phyloP scores from a whole-genome alignment of 2,888 invertebrate species.

The Camponotus fellah region DNA sequence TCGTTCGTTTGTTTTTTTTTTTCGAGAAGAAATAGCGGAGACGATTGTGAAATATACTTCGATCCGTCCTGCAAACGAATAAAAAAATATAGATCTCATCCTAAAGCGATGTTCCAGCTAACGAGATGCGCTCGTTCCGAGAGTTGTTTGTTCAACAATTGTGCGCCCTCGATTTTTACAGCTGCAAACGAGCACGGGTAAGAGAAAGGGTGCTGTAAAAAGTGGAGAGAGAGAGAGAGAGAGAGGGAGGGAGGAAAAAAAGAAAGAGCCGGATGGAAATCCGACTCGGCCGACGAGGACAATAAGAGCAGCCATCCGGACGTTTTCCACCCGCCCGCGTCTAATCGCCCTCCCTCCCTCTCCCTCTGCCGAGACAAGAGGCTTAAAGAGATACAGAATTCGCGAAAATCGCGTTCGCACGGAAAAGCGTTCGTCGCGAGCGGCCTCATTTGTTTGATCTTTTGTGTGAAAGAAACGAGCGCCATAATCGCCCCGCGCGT shows the following conservation, averaged over 20 bases:
- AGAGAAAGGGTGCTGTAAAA: constrained; percentile 12
- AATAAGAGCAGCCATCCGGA: constrained; percentile 64
- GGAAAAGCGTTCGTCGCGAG: constrained; percentile 55
- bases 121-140: constrained; percentile 72
- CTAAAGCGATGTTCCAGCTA: constrained; percentile 59
- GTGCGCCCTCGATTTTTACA: constrained; percentile 71
- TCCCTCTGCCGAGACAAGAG: constrained; percentile 40
- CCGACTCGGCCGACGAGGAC: constrained; percentile 65
- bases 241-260: background rate
- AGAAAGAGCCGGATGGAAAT: constrained; percentile 66
- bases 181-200: constrained; percentile 53
- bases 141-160: constrained; percentile 65
- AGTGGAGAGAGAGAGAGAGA: background rate
- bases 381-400: constrained; percentile 61
- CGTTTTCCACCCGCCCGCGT: constrained; percentile 26
- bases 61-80: constrained; percentile 35
- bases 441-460: constrained; percentile 61
- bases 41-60: constrained; percentile 41
- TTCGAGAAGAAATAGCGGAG: constrained; percentile 11
- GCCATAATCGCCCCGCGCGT: constrained; percentile 55
- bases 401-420: constrained; percentile 66
- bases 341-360: constrained; percentile 24
- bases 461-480: constrained; percentile 59
- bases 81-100: constrained; percentile 39
- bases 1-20: background rate